phyloP scores from a whole-genome alignment of 2,888 invertebrate genomes.

The Daptonema setosum region DNA sequence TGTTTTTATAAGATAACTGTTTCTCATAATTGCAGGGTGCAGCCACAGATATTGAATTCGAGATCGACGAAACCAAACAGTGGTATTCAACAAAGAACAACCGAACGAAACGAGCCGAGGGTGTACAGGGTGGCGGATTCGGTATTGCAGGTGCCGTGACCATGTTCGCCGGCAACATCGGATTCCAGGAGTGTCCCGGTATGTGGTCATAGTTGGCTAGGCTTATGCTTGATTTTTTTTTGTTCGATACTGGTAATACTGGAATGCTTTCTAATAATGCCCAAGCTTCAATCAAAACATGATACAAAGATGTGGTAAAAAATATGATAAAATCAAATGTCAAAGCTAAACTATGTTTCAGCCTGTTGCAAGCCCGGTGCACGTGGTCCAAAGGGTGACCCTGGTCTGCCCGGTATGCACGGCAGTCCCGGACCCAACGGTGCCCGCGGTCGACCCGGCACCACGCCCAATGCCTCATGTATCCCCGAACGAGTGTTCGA shows the following conservation, averaged over 20 bases:
- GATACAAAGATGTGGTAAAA: too few relatives aligned
- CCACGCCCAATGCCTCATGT: slow-evolving; percentile 26
- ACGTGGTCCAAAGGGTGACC: slow-evolving; percentile 17
- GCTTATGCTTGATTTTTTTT: not conserved
- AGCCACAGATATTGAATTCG: slow-evolving; percentile 18
- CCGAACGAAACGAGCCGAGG: slow-evolving; percentile 1
- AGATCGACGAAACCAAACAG: slow-evolving; percentile 15
- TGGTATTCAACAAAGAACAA: slow-evolving; percentile 6
- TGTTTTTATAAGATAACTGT: too few relatives aligned
- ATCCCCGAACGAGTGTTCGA: slow-evolving; percentile 26
- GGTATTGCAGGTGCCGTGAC: slow-evolving; percentile 8
- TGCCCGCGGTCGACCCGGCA: slow-evolving; percentile 24
- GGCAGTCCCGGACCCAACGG: slow-evolving; percentile 23
- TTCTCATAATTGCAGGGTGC: slow-evolving; percentile 17
- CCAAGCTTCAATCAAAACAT: too few relatives aligned
- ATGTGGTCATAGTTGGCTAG: too few relatives aligned
- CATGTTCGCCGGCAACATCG: slow-evolving; percentile 18
- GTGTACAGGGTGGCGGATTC: not conserved
- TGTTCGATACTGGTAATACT: not conserved
- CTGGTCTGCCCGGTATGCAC: slow-evolving; percentile 19
- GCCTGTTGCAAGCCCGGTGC: slow-evolving; percentile 26
- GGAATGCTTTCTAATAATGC: not conserved
- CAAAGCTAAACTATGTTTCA: too few relatives aligned
- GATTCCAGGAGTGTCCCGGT: slow-evolving; percentile 27
- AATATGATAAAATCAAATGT: too few relatives aligned